A percentile compares a stretch with the other conserved stretches of the same genome.
Conservation (phyloP, 2,797 vertebrate species). For the Siniperca obscura region DNA sequence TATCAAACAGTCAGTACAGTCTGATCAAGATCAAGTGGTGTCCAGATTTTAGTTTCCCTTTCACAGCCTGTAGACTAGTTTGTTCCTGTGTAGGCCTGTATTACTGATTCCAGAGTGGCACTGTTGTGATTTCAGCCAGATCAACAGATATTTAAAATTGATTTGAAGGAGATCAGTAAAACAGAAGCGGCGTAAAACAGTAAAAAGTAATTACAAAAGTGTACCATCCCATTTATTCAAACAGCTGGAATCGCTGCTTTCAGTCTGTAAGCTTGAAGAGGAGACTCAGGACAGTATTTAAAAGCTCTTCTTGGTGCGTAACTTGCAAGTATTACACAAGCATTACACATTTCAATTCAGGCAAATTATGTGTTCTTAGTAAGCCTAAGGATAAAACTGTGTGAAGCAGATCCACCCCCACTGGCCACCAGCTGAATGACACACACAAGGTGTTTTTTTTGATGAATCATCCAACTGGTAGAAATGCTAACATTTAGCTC, state of each 20-base stretch:
- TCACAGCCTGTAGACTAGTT: background rate
- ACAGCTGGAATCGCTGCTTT: slow-evolving; percentile 7
- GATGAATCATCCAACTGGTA: slow-evolving; percentile 24
- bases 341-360: slow-evolving; percentile 36
- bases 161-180: background rate
- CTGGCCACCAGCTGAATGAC: slow-evolving; percentile 38
- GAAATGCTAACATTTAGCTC: slow-evolving; percentile 12
- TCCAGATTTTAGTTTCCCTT: background rate
- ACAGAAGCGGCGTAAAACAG: background rate
- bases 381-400: slow-evolving; percentile 24
- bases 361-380: slow-evolving; percentile 29
- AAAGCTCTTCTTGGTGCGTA: slow-evolving; percentile 27
- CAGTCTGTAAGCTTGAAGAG: slow-evolving; percentile 8
- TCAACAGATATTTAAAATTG: background rate
- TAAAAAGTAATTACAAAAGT: background rate
- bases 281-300: slow-evolving; percentile 24
- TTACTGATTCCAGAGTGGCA: background rate
- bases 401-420: slow-evolving; percentile 6
- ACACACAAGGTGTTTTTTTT: slow-evolving; percentile 14
- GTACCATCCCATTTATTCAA: background rate
- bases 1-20: no score
- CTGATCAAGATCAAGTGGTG: background rate
- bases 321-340: slow-evolving; percentile 55
- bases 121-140: background rate
- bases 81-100: background rate